A percentile compares a stretch with the other conserved stretches of the same genome.
Evolutionary conservation across 2,888 invertebrate genomes (phyloP).

Genomic region (Mantis religiosa): DNA sequence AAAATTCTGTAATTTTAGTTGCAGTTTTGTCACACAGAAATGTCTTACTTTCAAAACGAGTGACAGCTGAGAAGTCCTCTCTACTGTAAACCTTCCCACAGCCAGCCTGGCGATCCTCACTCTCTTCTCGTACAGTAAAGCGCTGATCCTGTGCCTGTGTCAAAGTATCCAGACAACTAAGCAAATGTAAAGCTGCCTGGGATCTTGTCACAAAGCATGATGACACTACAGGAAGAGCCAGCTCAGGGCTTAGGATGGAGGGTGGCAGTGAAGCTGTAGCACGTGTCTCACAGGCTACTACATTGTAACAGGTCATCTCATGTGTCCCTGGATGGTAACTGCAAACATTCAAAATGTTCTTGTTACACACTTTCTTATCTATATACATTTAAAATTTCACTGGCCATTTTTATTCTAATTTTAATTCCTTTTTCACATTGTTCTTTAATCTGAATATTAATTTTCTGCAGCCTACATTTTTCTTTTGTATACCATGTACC

Average conservation of each 20-base stretch:
- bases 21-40: neutral
- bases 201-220: conserved; percentile 71
- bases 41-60: conserved; percentile 76
- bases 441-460: too few species aligned
- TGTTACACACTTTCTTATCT: too few species aligned
- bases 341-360: neutral
- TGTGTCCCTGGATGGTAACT: conserved; percentile 54
- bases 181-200: conserved; percentile 84
- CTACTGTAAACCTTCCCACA: conserved; percentile 63
- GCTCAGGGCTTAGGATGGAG: conserved; percentile 63
- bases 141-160: conserved; percentile 73
- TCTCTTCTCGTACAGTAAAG: conserved; percentile 50
- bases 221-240: conserved; percentile 71
- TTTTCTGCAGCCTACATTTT: too few species aligned
- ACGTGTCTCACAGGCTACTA: conserved; percentile 69
- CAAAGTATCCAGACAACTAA: conserved; percentile 85
- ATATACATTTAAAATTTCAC: too few species aligned
- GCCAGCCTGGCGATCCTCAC: conserved; percentile 48
- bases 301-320: conserved; percentile 74
- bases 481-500: too few species aligned
- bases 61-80: conserved; percentile 78
- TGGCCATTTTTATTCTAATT: too few species aligned
- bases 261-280: conserved; percentile 15
- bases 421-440: too few species aligned
- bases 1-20: too few species aligned